A percentile compares a stretch with the other conserved stretches of the same genome.
These are phyloP conservation scores for Hafferia zeledoni DNA, from an alignment of 2,797 vertebrate genomes.

Conservation along the genomic window DNA sequence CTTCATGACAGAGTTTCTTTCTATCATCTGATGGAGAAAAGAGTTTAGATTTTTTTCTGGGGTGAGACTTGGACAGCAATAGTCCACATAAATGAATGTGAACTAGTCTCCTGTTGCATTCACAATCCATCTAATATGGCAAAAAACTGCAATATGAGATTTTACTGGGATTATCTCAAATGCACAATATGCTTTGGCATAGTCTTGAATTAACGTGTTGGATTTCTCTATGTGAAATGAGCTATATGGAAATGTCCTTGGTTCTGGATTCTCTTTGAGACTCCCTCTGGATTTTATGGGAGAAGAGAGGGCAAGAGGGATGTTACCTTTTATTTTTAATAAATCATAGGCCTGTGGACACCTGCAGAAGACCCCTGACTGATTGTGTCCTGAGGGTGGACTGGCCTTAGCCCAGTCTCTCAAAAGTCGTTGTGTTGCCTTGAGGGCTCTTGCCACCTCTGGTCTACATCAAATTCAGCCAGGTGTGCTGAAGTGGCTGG, in stretches of 20 bases:
- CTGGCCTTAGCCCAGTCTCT: not conserved
- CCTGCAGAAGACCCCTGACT: not conserved
- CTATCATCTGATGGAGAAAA: not conserved
- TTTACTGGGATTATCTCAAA: constrained; percentile 28
- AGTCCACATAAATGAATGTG: not conserved
- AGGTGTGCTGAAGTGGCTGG: not conserved
- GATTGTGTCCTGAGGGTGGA: not conserved
- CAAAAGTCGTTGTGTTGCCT: not conserved
- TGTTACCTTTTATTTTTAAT: not conserved
- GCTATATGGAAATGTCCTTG: not conserved
- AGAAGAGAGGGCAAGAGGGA: not conserved
- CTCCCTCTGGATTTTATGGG: constrained; percentile 1
- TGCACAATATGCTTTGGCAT: not conserved
- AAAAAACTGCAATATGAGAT: not conserved
- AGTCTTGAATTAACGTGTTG: not conserved
- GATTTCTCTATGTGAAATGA: constrained; percentile 25
- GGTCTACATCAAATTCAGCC: not conserved
- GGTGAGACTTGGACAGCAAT: not conserved
- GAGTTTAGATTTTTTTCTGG: not conserved
- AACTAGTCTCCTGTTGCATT: constrained; percentile 33
- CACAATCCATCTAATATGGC: not conserved
- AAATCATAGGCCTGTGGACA: not conserved
- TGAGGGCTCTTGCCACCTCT: not conserved
- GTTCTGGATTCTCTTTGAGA: constrained; percentile 3
- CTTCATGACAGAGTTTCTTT: constrained; percentile 7